These are phyloP conservation scores for Brachyrhaphis roseni DNA, from an alignment of 2,797 vertebrate species.

Conservation along the genomic window DNA sequence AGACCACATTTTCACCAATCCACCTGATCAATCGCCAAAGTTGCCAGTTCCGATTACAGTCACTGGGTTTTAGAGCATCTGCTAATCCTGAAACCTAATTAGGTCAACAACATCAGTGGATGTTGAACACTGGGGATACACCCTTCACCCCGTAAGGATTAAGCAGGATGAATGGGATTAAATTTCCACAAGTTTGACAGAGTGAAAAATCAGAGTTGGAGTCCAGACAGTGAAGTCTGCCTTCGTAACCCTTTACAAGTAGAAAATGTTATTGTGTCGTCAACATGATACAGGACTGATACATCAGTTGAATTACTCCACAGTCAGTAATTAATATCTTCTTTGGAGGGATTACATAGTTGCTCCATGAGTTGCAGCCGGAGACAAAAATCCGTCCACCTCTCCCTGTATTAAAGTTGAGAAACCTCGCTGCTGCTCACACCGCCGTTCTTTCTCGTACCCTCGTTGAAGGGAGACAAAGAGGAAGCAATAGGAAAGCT, in stretches of 20 bases:
- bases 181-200: background rate
- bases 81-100: background rate
- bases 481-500: conserved; percentile 68
- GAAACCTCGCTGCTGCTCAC: background rate
- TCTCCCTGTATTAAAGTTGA: conserved; percentile 6
- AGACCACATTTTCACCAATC: background rate
- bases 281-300: background rate
- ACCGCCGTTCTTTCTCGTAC: conserved; percentile 36
- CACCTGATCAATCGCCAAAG: background rate
- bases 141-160: background rate
- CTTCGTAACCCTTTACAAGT: background rate
- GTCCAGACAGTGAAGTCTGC: background rate
- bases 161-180: background rate
- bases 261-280: background rate
- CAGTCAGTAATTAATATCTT: background rate
- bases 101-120: background rate
- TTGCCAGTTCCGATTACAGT: background rate
- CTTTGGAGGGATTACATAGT: background rate
- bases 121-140: background rate
- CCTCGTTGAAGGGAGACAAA: conserved; percentile 45
- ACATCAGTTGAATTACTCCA: background rate
- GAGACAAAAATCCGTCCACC: background rate
- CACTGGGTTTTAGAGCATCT: background rate
- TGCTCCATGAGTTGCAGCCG: conserved; percentile 9
- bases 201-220: background rate